Percentiles rank a stretch among this genome's conserved stretches.
Evolutionary conservation across 2,888 invertebrate species (phyloP).

Genomic region (Acronicta aceris): DNA sequence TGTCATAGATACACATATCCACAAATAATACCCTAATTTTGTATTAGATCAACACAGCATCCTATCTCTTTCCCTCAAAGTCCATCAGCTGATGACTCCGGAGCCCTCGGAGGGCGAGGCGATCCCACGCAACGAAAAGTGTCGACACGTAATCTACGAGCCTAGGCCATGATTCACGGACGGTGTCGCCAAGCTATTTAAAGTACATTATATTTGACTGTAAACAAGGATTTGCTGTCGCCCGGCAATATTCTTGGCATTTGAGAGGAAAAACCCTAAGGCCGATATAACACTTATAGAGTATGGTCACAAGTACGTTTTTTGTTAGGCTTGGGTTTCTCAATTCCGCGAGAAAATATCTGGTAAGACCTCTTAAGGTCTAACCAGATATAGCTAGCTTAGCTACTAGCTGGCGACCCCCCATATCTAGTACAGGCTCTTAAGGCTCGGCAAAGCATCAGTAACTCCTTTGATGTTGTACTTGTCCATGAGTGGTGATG

Average conservation of each 20-base stretch:
- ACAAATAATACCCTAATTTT: no score
- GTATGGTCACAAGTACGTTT: no score
- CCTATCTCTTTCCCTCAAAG: conserved; percentile 1
- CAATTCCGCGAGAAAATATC: no score
- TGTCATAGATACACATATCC: no score
- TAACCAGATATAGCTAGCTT: no score
- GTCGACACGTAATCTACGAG: conserved; percentile 40
- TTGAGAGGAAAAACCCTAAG: not conserved
- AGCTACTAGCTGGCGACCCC: no score
- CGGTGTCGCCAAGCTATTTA: conserved; percentile 53
- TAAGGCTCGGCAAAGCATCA: no score
- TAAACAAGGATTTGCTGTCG: conserved; percentile 37
- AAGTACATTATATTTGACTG: conserved; percentile 46
- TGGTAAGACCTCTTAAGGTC: no score
- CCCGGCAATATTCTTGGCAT: not conserved
- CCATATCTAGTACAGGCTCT: no score
- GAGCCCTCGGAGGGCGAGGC: conserved; percentile 40
- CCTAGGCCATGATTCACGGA: conserved; percentile 54
- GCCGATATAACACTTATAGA: not conserved
- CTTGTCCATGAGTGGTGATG: no score
- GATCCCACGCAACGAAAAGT: conserved; percentile 43
- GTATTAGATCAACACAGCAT: not conserved
- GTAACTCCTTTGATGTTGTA: no score
- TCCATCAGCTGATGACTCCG: not conserved
- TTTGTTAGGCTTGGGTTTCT: no score